Evolutionary conservation across 37 sponge, comb jelly and placozoan species (phyloP).

Genomic region (Chondrilla cf. caribensis): DNA sequence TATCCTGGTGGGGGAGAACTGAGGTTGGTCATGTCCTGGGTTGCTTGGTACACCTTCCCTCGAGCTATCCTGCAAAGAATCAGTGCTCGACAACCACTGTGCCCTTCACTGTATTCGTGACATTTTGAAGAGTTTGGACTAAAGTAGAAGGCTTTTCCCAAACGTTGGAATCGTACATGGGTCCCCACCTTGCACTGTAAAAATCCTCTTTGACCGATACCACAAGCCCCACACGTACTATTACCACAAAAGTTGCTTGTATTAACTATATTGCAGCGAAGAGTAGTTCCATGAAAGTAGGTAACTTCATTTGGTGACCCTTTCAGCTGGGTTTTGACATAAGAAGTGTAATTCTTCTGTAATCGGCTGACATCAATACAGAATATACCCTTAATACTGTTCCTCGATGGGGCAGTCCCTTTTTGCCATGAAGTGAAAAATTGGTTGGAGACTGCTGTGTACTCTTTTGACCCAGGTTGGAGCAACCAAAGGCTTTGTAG

Average conservation of each 20-base stretch:
- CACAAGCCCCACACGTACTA: conserved; percentile 40
- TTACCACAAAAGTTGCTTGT: not conserved
- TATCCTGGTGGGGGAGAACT: conserved; percentile 25
- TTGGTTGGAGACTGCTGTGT: not conserved
- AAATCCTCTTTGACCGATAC: conserved; percentile 32
- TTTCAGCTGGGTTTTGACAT: not conserved
- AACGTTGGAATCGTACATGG: conserved; percentile 64
- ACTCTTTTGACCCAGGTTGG: not conserved
- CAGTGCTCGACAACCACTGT: conserved; percentile 3
- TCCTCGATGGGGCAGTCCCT: not conserved
- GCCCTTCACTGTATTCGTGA: conserved; percentile 78
- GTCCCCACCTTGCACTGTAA: not conserved
- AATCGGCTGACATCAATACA: not conserved
- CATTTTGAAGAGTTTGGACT: conserved; percentile 81
- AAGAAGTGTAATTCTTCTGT: not conserved
- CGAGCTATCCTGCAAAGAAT: not conserved
- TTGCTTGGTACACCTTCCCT: not conserved
- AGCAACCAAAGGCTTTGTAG: not conserved
- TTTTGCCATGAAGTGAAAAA: conserved; percentile 1
- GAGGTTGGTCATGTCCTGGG: conserved; percentile 5
- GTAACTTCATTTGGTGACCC: not conserved
- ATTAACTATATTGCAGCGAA: not conserved
- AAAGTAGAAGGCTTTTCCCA: conserved; percentile 71
- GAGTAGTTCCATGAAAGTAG: not conserved
- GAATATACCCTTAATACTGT: not conserved